Conservation (phyloP, 2,888 invertebrate species). For the Polylopha cassiicola region DNA sequence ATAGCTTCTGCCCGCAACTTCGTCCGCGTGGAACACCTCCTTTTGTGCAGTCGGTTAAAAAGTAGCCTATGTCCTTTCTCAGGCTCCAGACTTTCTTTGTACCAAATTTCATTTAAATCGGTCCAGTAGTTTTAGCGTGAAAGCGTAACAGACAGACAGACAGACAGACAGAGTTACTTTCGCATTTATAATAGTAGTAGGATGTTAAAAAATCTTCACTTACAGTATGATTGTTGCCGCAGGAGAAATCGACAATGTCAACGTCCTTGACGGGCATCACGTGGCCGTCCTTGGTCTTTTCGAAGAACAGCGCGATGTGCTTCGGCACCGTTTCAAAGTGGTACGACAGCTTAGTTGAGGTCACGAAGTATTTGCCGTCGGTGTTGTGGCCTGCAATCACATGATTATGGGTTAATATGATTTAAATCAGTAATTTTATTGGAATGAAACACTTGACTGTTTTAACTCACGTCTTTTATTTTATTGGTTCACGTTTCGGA, state of each 20-base stretch:
- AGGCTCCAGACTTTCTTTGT: too few species aligned
- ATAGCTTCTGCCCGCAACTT: too few species aligned
- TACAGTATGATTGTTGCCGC: slow-evolving; percentile 94
- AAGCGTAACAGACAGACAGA: background rate
- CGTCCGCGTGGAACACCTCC: too few species aligned
- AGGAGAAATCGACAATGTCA: slow-evolving; percentile 92
- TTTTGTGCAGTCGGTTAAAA: too few species aligned
- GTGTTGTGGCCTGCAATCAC: slow-evolving; percentile 87
- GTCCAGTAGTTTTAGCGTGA: background rate
- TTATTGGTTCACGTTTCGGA: too few species aligned
- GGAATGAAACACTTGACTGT: too few species aligned
- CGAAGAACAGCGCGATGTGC: slow-evolving; percentile 89
- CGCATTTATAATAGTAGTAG: too few species aligned
- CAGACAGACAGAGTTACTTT: background rate
- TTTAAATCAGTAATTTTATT: too few species aligned
- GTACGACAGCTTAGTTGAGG: slow-evolving; percentile 90
- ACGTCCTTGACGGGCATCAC: slow-evolving; percentile 89
- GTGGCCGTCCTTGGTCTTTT: slow-evolving; percentile 91
- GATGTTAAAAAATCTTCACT: slow-evolving; percentile 30
- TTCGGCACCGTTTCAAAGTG: slow-evolving; percentile 91
- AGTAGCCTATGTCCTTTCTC: too few species aligned
- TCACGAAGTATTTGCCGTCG: slow-evolving; percentile 95
- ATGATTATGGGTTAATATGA: slow-evolving; percentile 8
- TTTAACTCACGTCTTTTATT: too few species aligned
- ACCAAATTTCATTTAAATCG: too few species aligned